These are phyloP conservation scores for Ophioninae sp. DNA, from an alignment of 2,888 invertebrate genomes.

Conservation along the genomic window DNA sequence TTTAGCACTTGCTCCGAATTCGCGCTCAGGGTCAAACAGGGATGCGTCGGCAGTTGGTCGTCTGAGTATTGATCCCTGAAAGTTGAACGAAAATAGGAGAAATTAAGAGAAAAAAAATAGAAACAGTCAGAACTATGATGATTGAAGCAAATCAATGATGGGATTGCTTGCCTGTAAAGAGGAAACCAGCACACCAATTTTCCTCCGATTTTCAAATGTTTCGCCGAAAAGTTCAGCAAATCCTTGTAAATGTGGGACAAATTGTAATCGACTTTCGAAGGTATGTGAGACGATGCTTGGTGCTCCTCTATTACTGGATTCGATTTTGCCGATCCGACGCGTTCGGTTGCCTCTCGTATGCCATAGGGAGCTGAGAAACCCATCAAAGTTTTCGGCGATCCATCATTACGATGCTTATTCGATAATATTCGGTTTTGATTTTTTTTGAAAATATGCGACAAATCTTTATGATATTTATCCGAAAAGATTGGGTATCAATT, in stretches of 20 bases:
- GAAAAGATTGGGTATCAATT: background rate
- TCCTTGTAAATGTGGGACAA: constrained; percentile 92
- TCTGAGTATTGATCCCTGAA: constrained; percentile 88
- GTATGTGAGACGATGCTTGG: constrained; percentile 88
- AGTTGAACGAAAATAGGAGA: background rate
- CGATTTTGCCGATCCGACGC: constrained; percentile 85
- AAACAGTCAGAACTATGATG: background rate
- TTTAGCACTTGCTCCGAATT: constrained; percentile 96
- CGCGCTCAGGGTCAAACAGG: constrained; percentile 88
- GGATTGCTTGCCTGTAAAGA: constrained; percentile 85
- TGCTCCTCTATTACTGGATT: constrained; percentile 86
- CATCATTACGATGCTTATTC: constrained; percentile 4
- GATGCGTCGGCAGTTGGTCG: constrained; percentile 90
- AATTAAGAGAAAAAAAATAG: background rate
- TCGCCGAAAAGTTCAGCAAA: constrained; percentile 91
- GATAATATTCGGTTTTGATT: background rate
- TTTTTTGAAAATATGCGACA: too few species aligned
- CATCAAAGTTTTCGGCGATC: constrained; percentile 9
- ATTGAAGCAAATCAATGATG: too few species aligned
- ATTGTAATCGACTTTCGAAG: constrained; percentile 92
- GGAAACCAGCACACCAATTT: constrained; percentile 98
- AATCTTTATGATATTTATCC: too few species aligned
- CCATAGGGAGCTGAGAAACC: constrained; percentile 94
- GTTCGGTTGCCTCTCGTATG: constrained; percentile 95
- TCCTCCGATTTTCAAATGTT: constrained; percentile 88